These are phyloP conservation scores for Chelmon rostratus DNA, from an alignment of 2,797 vertebrate genomes.

Conservation along the genomic window DNA sequence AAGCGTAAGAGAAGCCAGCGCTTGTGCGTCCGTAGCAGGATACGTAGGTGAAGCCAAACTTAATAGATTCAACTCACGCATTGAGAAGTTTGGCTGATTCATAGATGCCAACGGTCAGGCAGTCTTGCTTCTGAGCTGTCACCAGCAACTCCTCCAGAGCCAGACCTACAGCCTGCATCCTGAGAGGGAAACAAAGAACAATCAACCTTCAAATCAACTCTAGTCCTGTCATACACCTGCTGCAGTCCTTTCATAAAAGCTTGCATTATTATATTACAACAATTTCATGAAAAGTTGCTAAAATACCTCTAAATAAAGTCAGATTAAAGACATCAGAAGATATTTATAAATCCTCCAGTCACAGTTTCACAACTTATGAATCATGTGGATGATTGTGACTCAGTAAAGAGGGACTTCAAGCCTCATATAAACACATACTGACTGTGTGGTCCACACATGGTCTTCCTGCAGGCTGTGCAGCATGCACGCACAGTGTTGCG, in stretches of 20 bases:
- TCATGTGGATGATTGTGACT: background rate
- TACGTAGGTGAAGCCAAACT: background rate
- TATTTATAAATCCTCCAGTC: background rate
- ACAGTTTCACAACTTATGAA: background rate
- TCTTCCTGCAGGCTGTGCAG: conserved; percentile 17
- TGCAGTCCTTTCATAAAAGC: background rate
- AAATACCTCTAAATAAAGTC: background rate
- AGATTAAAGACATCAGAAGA: background rate
- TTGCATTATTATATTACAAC: background rate
- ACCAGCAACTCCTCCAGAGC: conserved; percentile 92
- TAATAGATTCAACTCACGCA: conserved; percentile 83
- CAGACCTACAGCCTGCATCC: conserved; percentile 89
- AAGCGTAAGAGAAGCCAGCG: background rate
- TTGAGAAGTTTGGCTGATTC: conserved; percentile 93
- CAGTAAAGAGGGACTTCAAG: background rate
- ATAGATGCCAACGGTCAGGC: conserved; percentile 91
- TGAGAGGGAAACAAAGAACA: conserved; percentile 55
- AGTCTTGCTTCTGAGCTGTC: conserved; percentile 89
- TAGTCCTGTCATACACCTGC: background rate
- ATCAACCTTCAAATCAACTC: background rate
- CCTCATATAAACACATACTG: background rate
- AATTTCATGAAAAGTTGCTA: background rate
- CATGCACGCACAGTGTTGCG: conserved; percentile 26
- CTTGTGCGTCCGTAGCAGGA: background rate
- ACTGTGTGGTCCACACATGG: background rate